Conservation (phyloP, 2,797 vertebrate species). For the Poeciliopsis turneri region DNA sequence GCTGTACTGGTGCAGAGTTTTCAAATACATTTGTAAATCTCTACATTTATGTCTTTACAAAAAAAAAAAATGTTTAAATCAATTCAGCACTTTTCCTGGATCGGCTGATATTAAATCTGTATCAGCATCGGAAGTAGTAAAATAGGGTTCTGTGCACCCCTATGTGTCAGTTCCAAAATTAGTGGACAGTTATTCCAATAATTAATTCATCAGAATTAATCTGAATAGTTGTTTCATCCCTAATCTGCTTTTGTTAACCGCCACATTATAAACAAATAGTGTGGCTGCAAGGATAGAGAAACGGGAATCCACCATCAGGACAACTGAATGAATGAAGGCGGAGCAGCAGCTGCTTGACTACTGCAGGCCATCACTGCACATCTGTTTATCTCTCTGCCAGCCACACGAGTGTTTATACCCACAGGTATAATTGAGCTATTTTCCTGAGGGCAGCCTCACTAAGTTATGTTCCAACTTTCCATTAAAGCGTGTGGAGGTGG, state of each 20-base stretch:
- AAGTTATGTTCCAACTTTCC: constrained; percentile 72
- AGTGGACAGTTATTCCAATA: too few relatives aligned
- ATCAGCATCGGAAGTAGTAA: too few relatives aligned
- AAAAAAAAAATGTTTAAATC: too few relatives aligned
- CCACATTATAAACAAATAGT: constrained; percentile 62
- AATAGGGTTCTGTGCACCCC: too few relatives aligned
- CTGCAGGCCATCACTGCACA: constrained; percentile 64
- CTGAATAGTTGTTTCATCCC: not conserved
- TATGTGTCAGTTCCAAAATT: too few relatives aligned
- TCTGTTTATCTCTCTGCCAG: constrained; percentile 69
- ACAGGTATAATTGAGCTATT: constrained; percentile 69
- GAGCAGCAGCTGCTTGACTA: constrained; percentile 67
- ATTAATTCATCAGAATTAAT: too few relatives aligned
- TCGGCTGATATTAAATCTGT: too few relatives aligned
- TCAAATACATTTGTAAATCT: too few relatives aligned
- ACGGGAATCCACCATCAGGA: constrained; percentile 56
- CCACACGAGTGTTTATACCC: constrained; percentile 62
- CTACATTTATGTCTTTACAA: too few relatives aligned
- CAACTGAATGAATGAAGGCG: constrained; percentile 64
- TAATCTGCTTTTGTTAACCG: constrained; percentile 61
- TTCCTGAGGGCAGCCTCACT: constrained; percentile 62
- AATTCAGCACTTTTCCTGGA: too few relatives aligned
- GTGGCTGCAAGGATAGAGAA: constrained; percentile 24
- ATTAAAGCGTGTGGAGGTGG: constrained; percentile 60
- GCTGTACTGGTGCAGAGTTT: too few relatives aligned